A percentile compares a stretch with the other conserved stretches of the same genome.
Evolutionary conservation across 1,140 invertebrate genomes (phyloP).

Genomic region (Heliothis subflexa): DNA sequence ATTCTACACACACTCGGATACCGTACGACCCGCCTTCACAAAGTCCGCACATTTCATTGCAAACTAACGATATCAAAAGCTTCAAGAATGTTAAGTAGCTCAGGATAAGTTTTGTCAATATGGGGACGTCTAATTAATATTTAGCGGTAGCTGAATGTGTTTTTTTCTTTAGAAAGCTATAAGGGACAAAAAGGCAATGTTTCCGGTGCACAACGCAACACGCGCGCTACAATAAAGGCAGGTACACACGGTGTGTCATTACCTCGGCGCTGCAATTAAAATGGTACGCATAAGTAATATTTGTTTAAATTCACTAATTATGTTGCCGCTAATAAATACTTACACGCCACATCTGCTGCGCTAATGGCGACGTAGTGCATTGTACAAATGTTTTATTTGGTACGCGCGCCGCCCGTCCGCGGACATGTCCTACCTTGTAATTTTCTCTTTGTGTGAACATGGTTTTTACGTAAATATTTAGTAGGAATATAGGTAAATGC

Average conservation of each 20-base stretch:
- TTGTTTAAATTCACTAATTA: constrained; percentile 85
- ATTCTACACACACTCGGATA: constrained; percentile 47
- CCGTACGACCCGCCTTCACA: constrained; percentile 49
- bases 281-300: constrained; percentile 80
- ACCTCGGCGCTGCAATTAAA: constrained; percentile 74
- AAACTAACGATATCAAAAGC: constrained; percentile 42
- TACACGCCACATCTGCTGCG: constrained; percentile 80
- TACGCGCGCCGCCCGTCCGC: constrained; percentile 58
- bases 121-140: constrained; percentile 34
- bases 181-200: constrained; percentile 49
- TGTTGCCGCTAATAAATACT: constrained; percentile 79
- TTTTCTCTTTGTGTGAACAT: constrained; percentile 76
- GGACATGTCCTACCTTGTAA: constrained; percentile 64
- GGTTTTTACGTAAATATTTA: constrained; percentile 54
- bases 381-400: constrained; percentile 76
- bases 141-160: constrained; percentile 1
- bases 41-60: constrained; percentile 47
- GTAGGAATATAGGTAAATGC: constrained; percentile 29
- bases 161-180: constrained; percentile 14
- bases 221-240: constrained; percentile 37
- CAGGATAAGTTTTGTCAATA: constrained; percentile 41
- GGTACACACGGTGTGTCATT: constrained; percentile 62
- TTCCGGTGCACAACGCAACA: constrained; percentile 48
- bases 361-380: constrained; percentile 69
- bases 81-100: constrained; percentile 52